Evolutionary conservation across 2,888 invertebrate species (phyloP), one percentile per base, ranked within the genome.

Genomic region (Tetragnatha montana): DNA sequence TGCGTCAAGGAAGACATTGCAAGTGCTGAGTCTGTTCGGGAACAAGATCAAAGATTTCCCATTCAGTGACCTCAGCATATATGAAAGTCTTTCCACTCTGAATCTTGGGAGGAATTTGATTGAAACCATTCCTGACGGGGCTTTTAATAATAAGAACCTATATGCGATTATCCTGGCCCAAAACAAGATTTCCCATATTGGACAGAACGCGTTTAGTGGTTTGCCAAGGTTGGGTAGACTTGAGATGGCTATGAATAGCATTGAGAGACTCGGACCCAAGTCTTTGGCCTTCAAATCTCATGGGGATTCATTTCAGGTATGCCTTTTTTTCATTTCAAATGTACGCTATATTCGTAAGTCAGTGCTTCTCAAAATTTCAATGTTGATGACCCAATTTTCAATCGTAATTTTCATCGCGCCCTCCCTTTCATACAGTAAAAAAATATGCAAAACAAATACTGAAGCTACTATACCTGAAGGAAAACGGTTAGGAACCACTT

Each of bases 61-160:
- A 6, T 90, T 50, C 70, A 21, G 35, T 12, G 78, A 10, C 19
- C 70, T 87, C 8, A 49, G 35, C 19, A 17, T 19, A 7, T 87
- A 73, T 19, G 71, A 81, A 71, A 78, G 21, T 6, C 71, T 90
- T 0, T 19, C 70, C 4, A 22, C 71, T 12, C 51, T 90, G 71
- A 90, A 90, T 81, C 35, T 90, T 2, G 90, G 90, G 12, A 80
- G 71, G 50, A 90, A 90, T n/a, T 6, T n/a, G 14, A 76, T 90
- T 8, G 78, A 82, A 17, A 70, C 75, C 50, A 83, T 90, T 68
- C 90, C 90, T 0, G 81, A 70, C n/a, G 70, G 70, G n/a, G 90
- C 87, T 10, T 87, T 90, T 49, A 60, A 73, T n/a, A 75, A 75
- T 47, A 51, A 74, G 35, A 81, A 51, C 35, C 22, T 90, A 21